phyloP scores from a whole-genome alignment of 2,888 invertebrate genomes.

The Drosophila tanythrix region DNA sequence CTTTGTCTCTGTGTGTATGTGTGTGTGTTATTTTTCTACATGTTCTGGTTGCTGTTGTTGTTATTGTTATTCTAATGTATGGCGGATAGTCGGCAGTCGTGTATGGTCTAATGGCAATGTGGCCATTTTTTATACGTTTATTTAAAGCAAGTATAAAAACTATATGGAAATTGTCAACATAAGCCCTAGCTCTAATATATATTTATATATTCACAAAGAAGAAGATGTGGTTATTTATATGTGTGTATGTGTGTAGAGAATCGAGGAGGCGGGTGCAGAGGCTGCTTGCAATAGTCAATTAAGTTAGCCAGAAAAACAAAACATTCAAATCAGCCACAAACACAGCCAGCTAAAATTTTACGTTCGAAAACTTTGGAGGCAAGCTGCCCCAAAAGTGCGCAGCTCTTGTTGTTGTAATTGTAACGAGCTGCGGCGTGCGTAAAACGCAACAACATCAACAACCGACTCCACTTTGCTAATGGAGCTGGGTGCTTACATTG shows the following conservation, averaged over 20 bases:
- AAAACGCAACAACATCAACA: conserved; percentile 49
- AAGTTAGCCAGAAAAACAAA: conserved; percentile 18
- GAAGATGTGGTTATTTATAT: not conserved
- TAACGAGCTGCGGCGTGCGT: conserved; percentile 56
- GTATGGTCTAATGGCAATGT: conserved; percentile 39
- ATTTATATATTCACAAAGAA: conserved; percentile 14
- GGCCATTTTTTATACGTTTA: conserved; percentile 52
- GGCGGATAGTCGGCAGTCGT: conserved; percentile 50
- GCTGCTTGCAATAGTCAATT: conserved; percentile 31
- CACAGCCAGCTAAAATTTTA: conserved; percentile 40
- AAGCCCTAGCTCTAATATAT: conserved; percentile 21
- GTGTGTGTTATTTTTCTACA: conserved; percentile 16
- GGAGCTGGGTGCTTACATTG: conserved; percentile 60
- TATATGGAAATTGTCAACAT: conserved; percentile 37
- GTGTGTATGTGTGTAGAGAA: not conserved
- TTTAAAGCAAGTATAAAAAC: conserved; percentile 46
- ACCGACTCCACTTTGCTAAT: conserved; percentile 60
- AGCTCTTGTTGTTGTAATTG: conserved; percentile 41
- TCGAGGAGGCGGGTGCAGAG: not conserved
- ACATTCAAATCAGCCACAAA: conserved; percentile 39
- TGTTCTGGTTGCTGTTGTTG: conserved; percentile 14
- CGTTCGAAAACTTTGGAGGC: conserved; percentile 17
- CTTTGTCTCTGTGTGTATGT: conserved; percentile 15
- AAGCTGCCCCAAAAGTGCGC: conserved; percentile 32
- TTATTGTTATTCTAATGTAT: conserved; percentile 19